Conservation (phyloP, 2,797 vertebrate genomes). For the Rachycentron canadum region DNA sequence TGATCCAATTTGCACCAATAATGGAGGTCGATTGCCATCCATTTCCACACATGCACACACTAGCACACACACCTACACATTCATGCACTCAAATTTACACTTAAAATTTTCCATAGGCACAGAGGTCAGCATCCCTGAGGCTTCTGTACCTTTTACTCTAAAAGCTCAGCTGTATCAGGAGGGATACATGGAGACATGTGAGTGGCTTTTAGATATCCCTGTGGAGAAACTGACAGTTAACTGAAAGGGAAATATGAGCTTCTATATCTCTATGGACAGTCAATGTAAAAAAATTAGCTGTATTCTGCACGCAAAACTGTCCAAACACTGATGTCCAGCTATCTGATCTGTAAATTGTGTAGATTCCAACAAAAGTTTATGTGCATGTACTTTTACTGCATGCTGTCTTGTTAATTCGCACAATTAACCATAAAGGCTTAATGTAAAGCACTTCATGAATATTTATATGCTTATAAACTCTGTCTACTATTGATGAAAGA, state of each 20-base stretch:
- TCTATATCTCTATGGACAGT: slow-evolving; percentile 44
- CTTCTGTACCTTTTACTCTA: slow-evolving; percentile 76
- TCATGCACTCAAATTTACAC: slow-evolving; percentile 61
- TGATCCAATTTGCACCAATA: slow-evolving; percentile 67
- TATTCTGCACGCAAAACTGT: slow-evolving; percentile 12
- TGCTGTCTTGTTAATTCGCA: background rate
- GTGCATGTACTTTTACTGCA: background rate
- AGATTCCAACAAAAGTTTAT: background rate
- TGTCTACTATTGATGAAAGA: background rate
- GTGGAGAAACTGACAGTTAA: slow-evolving; percentile 70
- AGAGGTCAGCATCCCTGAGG: slow-evolving; percentile 69
- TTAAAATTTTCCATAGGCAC: slow-evolving; percentile 68
- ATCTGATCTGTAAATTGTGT: background rate
- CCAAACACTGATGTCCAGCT: slow-evolving; percentile 23
- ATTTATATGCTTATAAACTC: slow-evolving; percentile 1
- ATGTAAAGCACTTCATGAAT: background rate
- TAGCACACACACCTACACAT: slow-evolving; percentile 10
- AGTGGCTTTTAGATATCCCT: slow-evolving; percentile 81
- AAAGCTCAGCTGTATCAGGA: slow-evolving; percentile 74
- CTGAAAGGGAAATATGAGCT: slow-evolving; percentile 66
- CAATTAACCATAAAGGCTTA: background rate
- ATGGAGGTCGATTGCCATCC: slow-evolving; percentile 59
- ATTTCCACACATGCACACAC: slow-evolving; percentile 21
- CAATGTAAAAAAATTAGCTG: slow-evolving; percentile 40
- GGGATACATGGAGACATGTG: slow-evolving; percentile 66